phyloP scores from a whole-genome alignment of 2,797 vertebrate genomes.

The Anguilla marmorata region DNA sequence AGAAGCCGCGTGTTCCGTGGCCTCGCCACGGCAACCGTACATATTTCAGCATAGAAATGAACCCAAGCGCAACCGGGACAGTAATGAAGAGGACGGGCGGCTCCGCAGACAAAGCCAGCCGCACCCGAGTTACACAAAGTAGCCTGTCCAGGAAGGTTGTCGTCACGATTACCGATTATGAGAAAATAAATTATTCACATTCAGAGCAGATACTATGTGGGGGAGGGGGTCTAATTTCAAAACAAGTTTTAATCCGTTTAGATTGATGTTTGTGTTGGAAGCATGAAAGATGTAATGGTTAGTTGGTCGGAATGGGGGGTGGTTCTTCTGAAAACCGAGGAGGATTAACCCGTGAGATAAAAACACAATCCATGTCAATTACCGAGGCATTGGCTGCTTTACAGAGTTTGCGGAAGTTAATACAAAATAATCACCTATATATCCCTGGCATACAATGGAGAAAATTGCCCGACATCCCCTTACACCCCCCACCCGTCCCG shows the following conservation, averaged over 20 bases:
- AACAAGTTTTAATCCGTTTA: background rate
- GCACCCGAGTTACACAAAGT: background rate
- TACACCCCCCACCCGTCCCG: background rate
- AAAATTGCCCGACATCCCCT: constrained; percentile 19
- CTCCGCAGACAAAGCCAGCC: constrained; percentile 8
- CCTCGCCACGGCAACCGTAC: constrained; percentile 46
- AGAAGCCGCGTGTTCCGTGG: constrained; percentile 64
- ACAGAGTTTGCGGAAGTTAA: constrained; percentile 35
- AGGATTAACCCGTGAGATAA: constrained; percentile 24
- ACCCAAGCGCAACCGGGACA: constrained; percentile 43
- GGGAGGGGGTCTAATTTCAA: background rate
- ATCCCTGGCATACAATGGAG: constrained; percentile 23
- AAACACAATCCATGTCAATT: constrained; percentile 34
- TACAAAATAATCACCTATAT: constrained; percentile 38
- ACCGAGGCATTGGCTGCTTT: constrained; percentile 33
- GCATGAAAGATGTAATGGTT: background rate
- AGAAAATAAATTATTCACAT: background rate
- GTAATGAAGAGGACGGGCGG: background rate
- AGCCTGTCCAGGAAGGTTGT: background rate
- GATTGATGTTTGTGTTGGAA: too few species aligned
- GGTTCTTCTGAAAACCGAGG: constrained; percentile 11
- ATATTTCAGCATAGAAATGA: constrained; percentile 60
- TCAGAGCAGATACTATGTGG: background rate
- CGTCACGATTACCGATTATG: background rate
- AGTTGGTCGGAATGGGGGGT: background rate